Percentiles rank a stretch among this genome's conserved stretches.
These are phyloP conservation scores for Microchrysa polita DNA, from an alignment of 2,888 invertebrate genomes.

Conservation along the genomic window DNA sequence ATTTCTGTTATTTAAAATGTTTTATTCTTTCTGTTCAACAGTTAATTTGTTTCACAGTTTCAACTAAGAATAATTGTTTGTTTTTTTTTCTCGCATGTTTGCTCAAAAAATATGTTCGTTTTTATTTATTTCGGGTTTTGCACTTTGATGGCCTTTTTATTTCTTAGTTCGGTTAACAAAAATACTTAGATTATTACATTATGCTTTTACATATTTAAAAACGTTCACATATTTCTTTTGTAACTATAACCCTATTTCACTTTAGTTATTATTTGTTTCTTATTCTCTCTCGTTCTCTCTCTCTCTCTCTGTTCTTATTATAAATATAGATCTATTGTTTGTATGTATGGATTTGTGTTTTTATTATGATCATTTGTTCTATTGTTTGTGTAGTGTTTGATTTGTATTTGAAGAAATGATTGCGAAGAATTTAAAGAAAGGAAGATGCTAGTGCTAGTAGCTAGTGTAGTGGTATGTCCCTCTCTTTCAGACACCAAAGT, in stretches of 20 bases:
- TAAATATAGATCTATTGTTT: constrained; percentile 41
- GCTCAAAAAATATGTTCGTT: constrained; percentile 18
- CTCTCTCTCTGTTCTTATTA: constrained; percentile 9
- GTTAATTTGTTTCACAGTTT: constrained; percentile 9
- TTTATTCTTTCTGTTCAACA: neutral
- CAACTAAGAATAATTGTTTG: neutral
- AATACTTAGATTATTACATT: constrained; percentile 30
- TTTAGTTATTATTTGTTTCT: neutral
- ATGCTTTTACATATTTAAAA: constrained; percentile 5
- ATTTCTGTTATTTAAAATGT: too few species aligned
- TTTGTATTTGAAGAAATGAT: neutral
- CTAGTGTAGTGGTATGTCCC: too few species aligned
- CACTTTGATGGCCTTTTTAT: neutral
- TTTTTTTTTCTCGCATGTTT: neutral
- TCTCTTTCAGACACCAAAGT: too few species aligned
- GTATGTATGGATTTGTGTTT: constrained; percentile 16
- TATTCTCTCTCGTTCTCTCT: neutral
- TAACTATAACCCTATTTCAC: constrained; percentile 19
- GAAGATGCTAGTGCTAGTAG: too few species aligned
- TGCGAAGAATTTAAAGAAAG: too few species aligned
- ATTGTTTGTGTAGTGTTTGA: neutral
- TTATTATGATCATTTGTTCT: neutral
- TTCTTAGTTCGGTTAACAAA: constrained; percentile 24
- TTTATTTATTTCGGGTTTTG: neutral
- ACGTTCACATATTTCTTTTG: constrained; percentile 18